Percentiles rank a stretch among this genome's conserved stretches.
Conservation (phyloP, 2,113 vertebrate species). For the Halichoeres trimaculatus region DNA sequence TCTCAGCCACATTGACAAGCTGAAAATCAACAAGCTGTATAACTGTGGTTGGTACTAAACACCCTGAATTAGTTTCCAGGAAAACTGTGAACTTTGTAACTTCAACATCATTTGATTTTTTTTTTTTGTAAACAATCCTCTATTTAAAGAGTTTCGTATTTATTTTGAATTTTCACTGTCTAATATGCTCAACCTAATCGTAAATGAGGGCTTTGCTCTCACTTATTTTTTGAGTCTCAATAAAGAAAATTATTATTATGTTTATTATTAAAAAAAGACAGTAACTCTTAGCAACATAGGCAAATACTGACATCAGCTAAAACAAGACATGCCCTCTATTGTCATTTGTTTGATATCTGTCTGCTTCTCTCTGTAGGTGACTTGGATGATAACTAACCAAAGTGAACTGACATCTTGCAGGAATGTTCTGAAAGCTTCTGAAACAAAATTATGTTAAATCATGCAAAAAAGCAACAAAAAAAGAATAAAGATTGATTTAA, state of each 20-base stretch:
- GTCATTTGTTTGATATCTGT: constrained; percentile 4
- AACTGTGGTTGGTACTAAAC: constrained; percentile 72
- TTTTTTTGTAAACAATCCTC: too few relatives aligned
- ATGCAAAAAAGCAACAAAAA: constrained; percentile 13
- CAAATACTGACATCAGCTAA: not conserved
- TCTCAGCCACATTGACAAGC: constrained; percentile 79
- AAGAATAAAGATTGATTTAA: constrained; percentile 66
- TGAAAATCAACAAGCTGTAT: constrained; percentile 85
- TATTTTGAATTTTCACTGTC: too few relatives aligned
- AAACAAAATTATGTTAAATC: constrained; percentile 20
- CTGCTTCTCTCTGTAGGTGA: constrained; percentile 52
- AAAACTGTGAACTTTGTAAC: not conserved
- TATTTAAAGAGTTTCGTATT: too few relatives aligned
- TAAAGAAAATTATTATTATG: too few relatives aligned
- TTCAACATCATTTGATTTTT: too few relatives aligned
- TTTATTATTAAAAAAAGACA: too few relatives aligned
- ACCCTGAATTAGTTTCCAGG: not conserved
- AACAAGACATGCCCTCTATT: not conserved
- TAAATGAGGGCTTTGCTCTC: too few relatives aligned
- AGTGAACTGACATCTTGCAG: constrained; percentile 7
- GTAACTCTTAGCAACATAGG: not conserved
- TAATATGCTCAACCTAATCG: too few relatives aligned
- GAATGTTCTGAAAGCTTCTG: constrained; percentile 16
- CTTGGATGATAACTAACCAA: constrained; percentile 49
- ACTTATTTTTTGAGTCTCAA: too few relatives aligned